phyloP scores from a whole-genome alignment of 2,888 invertebrate genomes.

The Cotesia congregata region DNA sequence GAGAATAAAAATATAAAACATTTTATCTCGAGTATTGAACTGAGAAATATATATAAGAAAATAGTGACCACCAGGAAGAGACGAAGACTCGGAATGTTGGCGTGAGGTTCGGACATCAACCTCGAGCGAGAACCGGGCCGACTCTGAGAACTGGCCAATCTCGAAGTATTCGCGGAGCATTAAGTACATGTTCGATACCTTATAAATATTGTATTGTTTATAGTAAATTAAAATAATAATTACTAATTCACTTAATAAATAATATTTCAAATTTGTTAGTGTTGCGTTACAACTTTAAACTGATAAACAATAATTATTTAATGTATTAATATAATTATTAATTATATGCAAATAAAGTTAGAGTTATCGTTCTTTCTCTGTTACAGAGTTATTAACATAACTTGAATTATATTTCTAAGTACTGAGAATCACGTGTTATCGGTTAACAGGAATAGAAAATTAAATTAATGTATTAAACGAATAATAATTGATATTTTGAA shows the following conservation, averaged over 20 bases:
- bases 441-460: background rate
- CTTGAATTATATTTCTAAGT: background rate
- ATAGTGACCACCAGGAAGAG: conserved; percentile 54
- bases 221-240: conserved; percentile 10
- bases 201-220: conserved; percentile 21
- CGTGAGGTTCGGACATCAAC: conserved; percentile 62
- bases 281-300: background rate
- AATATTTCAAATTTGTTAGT: background rate
- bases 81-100: conserved; percentile 60
- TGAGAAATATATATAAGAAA: conserved; percentile 26
- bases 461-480: too few relatives aligned
- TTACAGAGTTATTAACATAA: background rate
- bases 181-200: conserved; percentile 42
- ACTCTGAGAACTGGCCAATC: conserved; percentile 46
- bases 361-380: conserved; percentile 8
- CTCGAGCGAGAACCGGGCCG: conserved; percentile 50
- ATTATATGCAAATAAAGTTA: conserved; percentile 1
- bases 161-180: conserved; percentile 41
- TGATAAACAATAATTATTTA: conserved; percentile 21
- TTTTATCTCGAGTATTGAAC: conserved; percentile 10
- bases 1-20: conserved; percentile 3
- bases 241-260: background rate
- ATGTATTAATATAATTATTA: too few relatives aligned
- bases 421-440: background rate
- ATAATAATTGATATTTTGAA: too few relatives aligned